Conservation (phyloP, 2,797 vertebrate species). For the Ceryle rudis region DNA sequence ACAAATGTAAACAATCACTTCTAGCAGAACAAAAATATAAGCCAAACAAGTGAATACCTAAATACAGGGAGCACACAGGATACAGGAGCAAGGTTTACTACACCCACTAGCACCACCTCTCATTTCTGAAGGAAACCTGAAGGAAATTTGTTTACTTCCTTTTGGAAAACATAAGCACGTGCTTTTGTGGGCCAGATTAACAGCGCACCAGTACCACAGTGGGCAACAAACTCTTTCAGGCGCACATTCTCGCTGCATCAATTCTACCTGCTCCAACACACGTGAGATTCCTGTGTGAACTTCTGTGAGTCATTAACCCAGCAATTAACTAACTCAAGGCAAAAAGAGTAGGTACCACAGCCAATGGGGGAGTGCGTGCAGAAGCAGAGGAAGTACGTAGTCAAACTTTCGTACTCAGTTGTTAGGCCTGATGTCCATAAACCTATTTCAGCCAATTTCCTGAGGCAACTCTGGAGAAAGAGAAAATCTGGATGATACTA, state of each 20-base stretch:
- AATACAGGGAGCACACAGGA: background rate
- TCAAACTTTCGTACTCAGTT: background rate
- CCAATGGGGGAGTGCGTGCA: fast-evolving
- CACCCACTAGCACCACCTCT: background rate
- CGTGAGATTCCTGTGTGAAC: background rate
- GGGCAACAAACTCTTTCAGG: background rate
- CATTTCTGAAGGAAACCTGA: background rate
- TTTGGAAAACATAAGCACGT: fast-evolving
- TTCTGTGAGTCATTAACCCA: background rate
- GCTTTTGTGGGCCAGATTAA: background rate
- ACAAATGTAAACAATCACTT: background rate
- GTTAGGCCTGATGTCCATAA: background rate
- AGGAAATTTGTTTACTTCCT: background rate
- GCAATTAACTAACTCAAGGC: background rate
- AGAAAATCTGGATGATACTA: background rate
- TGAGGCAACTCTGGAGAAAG: background rate
- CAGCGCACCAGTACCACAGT: fast-evolving
- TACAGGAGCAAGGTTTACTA: background rate
- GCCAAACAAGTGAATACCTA: background rate
- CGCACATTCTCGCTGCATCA: background rate
- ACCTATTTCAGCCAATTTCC: background rate
- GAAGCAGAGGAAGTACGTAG: background rate
- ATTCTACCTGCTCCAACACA: background rate
- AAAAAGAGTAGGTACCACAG: background rate
- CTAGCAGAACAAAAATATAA: background rate